These are phyloP conservation scores for Dexiosoma caninum DNA, from an alignment of 2,888 invertebrate genomes.

Conservation along the genomic window DNA sequence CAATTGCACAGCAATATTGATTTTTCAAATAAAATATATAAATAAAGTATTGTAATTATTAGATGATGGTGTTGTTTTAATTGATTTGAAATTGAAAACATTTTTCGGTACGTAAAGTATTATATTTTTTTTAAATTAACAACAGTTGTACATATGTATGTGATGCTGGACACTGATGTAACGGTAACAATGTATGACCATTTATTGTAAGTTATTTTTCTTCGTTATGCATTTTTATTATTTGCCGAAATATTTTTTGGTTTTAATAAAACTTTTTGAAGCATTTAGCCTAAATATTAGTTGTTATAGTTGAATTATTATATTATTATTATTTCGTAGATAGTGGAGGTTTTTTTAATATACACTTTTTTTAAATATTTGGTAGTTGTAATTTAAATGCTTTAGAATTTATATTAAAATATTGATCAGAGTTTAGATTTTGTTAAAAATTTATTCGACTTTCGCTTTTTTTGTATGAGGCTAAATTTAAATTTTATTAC, in stretches of 20 bases:
- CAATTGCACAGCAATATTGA: conserved; percentile 74
- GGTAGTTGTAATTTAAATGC: conserved; percentile 38
- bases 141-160: conserved; percentile 60
- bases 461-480: conserved; percentile 44
- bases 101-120: conserved; percentile 66
- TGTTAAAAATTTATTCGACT: conserved; percentile 23
- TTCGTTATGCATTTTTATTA: neutral
- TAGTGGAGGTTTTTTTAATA: neutral
- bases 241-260: neutral
- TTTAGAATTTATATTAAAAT: neutral
- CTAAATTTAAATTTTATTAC: conserved; percentile 52
- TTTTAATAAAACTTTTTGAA: conserved; percentile 40
- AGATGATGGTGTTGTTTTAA: conserved; percentile 69
- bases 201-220: neutral
- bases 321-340: conserved; percentile 32
- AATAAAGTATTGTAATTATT: conserved; percentile 69
- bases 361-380: conserved; percentile 7
- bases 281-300: conserved; percentile 35
- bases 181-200: neutral
- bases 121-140: conserved; percentile 12
- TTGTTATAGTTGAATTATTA: neutral
- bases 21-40: conserved; percentile 72
- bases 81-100: conserved; percentile 69
- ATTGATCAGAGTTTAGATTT: conserved; percentile 5
- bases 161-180: neutral